A percentile compares a stretch with the other conserved stretches of the same genome.
phyloP scores from a whole-genome alignment of 2,888 invertebrate species.

The Chrysolina oricalcia region DNA sequence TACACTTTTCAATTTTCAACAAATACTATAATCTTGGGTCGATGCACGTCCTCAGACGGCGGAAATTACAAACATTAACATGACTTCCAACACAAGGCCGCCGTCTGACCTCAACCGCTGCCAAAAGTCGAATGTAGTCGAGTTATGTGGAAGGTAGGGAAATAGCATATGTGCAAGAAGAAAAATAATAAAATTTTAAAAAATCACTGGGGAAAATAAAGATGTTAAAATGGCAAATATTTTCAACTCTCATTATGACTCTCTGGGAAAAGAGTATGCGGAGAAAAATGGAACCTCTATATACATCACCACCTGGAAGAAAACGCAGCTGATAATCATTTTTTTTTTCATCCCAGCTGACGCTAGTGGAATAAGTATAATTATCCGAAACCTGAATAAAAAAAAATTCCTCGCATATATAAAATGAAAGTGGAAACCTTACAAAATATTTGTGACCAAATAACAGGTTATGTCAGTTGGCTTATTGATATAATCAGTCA shows the following conservation, averaged over 20 bases:
- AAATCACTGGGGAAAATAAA: neutral
- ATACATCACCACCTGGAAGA: neutral
- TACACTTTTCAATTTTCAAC: too few species aligned
- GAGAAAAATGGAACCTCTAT: neutral
- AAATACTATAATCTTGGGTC: too few species aligned
- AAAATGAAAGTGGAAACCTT: too few species aligned
- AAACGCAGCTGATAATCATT: neutral
- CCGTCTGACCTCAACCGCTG: too few species aligned
- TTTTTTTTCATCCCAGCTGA: neutral
- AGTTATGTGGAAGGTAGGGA: neutral
- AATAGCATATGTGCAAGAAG: neutral
- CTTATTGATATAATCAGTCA: too few species aligned
- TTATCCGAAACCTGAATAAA: constrained; percentile 1
- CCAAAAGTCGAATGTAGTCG: too few species aligned
- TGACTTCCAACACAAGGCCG: too few species aligned
- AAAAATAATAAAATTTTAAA: neutral
- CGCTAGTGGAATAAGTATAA: neutral
- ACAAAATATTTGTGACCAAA: too few species aligned
- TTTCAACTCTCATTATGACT: neutral
- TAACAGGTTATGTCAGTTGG: too few species aligned
- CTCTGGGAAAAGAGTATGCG: neutral
- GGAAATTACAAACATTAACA: too few species aligned
- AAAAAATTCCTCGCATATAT: too few species aligned
- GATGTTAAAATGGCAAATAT: constrained; percentile 5
- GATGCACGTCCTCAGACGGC: too few species aligned